Base-by-base conservation (phyloP, 2,888 invertebrate genomes). In the Cotesia congregata region DNA sequence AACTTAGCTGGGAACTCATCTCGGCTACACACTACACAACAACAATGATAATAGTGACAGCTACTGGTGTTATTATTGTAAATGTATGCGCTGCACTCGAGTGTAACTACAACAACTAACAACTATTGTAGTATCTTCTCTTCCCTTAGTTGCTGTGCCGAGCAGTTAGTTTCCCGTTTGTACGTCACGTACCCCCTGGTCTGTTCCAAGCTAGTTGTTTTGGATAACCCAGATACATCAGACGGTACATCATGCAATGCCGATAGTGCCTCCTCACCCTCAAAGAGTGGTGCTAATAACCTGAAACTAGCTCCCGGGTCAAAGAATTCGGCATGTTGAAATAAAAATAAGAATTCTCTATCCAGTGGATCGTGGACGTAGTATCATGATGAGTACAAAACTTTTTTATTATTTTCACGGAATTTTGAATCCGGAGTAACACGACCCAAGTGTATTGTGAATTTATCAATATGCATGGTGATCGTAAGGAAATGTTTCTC, bases 191-290 rank as follows among this genome's bases (percentile, higher is more conserved):
- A 39, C 62, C 68, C 40, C 40, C 62, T 41, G 30, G 69, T 74
- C 62, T 59, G 62, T 74, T 74, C 69, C 69, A 69, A 69, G 62
- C 74, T 62, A 69, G 74, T 74, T 74, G 62, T 69, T 62, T 69
- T 69, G 69, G 69, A 74, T 74, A 74, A 74, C 74, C 69, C 41
- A 74, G 64, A 74, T 74, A 69, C 74, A 74, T 74, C 61, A 69
- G 20, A 60, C 69, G 40, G 69, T 74, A 20, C 62, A 69, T 74
- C 74, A 74, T 74, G 74, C 68, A 40, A 69, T 74, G 69, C 64
- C 12, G 50, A 50, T 30, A 74, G 62, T 69, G 20, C 74, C 17
- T 38, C 61, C 62, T 41, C 74, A 74, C 61, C n/a, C 62, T 12
- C 69, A 68, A 69, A 61, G 69, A 61, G 20, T 7, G 60, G 1